Evolutionary conservation across 2,113 vertebrate genomes (phyloP).

Genomic region (Pangasianodon gigas): DNA sequence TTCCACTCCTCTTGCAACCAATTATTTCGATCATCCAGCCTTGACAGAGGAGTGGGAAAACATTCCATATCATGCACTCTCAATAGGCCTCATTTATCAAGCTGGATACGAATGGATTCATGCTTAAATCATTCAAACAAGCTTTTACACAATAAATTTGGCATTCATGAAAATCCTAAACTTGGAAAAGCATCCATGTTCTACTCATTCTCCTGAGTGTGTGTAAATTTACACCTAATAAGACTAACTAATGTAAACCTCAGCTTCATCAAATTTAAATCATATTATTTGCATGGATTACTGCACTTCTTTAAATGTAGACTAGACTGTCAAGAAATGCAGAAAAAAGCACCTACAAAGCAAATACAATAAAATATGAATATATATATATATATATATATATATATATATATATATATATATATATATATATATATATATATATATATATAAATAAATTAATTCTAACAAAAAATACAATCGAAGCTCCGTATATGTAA

Average conservation of each 20-base stretch:
- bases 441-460: neutral
- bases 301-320: neutral
- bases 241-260: neutral
- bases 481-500: neutral
- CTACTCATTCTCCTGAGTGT: neutral
- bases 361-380: neutral
- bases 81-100: neutral
- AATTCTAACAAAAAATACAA: neutral
- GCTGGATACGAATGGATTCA: neutral
- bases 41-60: neutral
- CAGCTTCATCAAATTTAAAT: neutral
- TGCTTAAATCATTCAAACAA: neutral
- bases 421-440: too few species aligned
- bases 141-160: neutral
- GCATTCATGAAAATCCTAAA: too few species aligned
- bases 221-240: neutral
- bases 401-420: too few species aligned
- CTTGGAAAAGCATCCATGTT: too few species aligned
- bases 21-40: neutral
- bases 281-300: neutral
- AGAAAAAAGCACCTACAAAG: neutral
- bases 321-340: neutral
- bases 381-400: too few species aligned
- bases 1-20: neutral
- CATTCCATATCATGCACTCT: neutral